Evolutionary conservation across 2,113 vertebrate genomes (phyloP).

Genomic region (Procavia capensis): DNA sequence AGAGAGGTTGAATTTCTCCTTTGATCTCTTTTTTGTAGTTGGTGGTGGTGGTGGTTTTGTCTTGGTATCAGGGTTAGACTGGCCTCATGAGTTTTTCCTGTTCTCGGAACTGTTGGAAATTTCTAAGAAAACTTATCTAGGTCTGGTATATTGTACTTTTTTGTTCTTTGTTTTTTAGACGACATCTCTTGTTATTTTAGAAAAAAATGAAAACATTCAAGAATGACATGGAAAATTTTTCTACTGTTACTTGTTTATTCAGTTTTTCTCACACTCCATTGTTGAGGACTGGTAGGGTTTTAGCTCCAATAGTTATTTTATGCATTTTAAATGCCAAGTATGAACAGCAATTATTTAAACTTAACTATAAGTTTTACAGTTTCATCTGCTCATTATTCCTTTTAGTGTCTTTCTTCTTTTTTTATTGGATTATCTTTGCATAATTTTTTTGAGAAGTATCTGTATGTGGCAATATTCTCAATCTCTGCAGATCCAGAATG

Average conservation of each 20-base stretch:
- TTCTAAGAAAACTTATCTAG: background rate
- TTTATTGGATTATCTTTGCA: background rate
- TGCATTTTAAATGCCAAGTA: slow-evolving; percentile 50
- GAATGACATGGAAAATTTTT: background rate
- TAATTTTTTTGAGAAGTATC: background rate
- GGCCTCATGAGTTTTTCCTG: background rate
- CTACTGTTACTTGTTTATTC: background rate
- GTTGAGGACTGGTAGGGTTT: slow-evolving; percentile 65
- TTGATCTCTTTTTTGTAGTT: slow-evolving; percentile 39
- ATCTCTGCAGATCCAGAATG: background rate
- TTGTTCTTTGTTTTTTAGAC: background rate
- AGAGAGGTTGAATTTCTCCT: background rate
- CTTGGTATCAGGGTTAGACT: background rate
- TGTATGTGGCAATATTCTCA: background rate
- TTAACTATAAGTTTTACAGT: slow-evolving; percentile 51
- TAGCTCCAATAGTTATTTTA: slow-evolving; percentile 59
- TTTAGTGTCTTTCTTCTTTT: background rate
- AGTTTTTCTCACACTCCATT: background rate
- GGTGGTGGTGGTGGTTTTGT: background rate
- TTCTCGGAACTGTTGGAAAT: background rate
- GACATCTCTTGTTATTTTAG: background rate
- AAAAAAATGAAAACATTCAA: background rate
- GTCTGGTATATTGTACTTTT: background rate
- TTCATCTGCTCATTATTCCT: slow-evolving; percentile 32
- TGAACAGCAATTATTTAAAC: slow-evolving; percentile 58